Evolutionary conservation across 2,797 vertebrate genomes (phyloP).

Genomic region (Xerus rutilus): DNA sequence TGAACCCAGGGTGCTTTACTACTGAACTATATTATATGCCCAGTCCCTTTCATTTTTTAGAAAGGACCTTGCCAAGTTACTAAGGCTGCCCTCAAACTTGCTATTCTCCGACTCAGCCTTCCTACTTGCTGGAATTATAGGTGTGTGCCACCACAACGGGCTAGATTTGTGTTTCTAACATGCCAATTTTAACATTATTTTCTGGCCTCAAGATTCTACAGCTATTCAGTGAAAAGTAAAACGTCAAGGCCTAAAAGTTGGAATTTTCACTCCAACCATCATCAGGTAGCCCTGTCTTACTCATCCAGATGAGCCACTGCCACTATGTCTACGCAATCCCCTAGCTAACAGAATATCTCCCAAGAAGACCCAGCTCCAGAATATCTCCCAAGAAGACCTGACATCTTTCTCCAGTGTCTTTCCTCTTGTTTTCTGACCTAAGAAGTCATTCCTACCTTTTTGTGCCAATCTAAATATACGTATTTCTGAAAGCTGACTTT

Average conservation of each 20-base stretch:
- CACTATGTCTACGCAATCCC: background rate
- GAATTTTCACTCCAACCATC: background rate
- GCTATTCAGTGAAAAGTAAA: background rate
- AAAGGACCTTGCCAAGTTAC: no score
- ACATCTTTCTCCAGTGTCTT: background rate
- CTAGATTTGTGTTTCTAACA: background rate
- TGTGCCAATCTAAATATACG: background rate
- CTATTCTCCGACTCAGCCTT: no score
- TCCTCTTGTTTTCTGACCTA: background rate
- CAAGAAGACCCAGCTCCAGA: background rate
- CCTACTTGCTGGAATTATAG: no score
- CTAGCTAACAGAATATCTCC: background rate
- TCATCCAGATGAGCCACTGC: background rate
- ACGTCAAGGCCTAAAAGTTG: background rate
- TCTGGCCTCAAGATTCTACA: background rate
- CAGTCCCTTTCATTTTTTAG: no score
- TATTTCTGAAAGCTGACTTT: background rate
- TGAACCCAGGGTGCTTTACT: no score
- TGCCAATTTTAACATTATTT: background rate
- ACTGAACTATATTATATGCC: no score
- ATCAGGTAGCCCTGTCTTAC: background rate
- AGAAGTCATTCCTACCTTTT: background rate
- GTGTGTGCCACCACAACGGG: no score
- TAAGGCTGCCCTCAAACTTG: no score
- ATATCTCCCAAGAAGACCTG: background rate